Percentiles rank a stretch among this genome's conserved stretches.
Evolutionary conservation across 1,140 invertebrate genomes (phyloP).

Genomic region (Caerostris extrusa): DNA sequence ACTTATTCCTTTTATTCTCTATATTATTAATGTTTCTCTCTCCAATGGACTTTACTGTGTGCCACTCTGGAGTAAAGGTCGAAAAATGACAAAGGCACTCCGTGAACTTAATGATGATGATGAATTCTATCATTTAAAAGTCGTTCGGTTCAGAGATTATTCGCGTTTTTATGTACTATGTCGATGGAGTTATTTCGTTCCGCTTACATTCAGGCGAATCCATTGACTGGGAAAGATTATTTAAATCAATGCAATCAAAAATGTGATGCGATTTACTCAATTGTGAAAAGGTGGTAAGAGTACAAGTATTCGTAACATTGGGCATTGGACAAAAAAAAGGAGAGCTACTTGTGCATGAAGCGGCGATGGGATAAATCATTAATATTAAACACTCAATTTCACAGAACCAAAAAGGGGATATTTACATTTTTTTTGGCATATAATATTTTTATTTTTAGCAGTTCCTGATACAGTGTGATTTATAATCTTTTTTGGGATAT

Average conservation of each 20-base stretch:
- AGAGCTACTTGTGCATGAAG: slow-evolving; percentile 3
- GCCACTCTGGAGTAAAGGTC: no score
- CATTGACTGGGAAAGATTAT: background rate
- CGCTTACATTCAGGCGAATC: background rate
- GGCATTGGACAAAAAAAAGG: background rate
- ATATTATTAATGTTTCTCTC: no score
- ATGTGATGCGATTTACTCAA: background rate
- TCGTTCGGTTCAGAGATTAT: background rate
- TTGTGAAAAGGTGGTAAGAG: slow-evolving; percentile 28
- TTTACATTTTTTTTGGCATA: background rate
- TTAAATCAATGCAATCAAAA: background rate
- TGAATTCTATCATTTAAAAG: background rate
- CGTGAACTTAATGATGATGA: no score
- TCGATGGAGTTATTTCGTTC: background rate
- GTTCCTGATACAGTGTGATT: background rate
- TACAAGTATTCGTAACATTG: background rate
- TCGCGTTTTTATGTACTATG: background rate
- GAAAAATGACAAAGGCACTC: no score
- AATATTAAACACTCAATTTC: slow-evolving; percentile 14
- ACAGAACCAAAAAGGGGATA: background rate
- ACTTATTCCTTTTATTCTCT: no score
- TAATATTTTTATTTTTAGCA: background rate
- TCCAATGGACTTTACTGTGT: no score
- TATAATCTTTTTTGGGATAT: background rate
- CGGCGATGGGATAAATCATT: background rate